A percentile compares a stretch with the other conserved stretches of the same genome.
Evolutionary conservation across 2,888 invertebrate genomes (phyloP).

Genomic region (Amiota communis): DNA sequence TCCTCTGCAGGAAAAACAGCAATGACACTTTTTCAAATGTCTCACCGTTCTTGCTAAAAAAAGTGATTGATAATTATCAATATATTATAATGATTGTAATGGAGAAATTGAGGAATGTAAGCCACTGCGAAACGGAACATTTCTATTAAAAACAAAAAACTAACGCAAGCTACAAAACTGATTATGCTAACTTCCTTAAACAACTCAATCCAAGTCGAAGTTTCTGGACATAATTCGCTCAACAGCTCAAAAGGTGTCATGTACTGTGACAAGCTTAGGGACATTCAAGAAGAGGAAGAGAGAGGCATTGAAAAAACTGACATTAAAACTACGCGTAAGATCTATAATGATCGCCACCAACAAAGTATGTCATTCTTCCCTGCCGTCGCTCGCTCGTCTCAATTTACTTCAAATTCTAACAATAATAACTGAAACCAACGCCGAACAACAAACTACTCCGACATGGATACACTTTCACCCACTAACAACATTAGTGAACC

Average conservation of each 20-base stretch:
- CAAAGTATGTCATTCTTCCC: background rate
- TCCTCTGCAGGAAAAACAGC: background rate
- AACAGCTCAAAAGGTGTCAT: background rate
- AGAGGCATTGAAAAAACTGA: slow-evolving; percentile 4
- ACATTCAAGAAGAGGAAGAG: no score
- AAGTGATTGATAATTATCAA: background rate
- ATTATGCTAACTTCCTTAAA: background rate
- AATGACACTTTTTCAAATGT: background rate
- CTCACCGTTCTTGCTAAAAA: background rate
- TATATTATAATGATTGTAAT: no score
- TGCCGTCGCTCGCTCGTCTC: background rate
- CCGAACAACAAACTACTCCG: background rate
- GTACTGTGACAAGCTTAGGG: no score
- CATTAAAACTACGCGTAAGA: background rate
- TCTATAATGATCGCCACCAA: slow-evolving; percentile 2
- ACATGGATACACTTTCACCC: background rate
- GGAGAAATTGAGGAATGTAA: background rate
- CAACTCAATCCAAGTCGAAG: background rate
- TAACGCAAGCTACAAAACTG: background rate
- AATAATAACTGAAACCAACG: background rate
- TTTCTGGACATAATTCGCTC: background rate
- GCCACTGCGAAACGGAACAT: background rate
- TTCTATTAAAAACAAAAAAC: background rate
- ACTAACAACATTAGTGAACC: background rate
- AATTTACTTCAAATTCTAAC: background rate